A percentile compares a stretch with the other conserved stretches of the same genome.
phyloP scores from a whole-genome alignment of 2,888 invertebrate genomes.

The Andrena bucephala region DNA sequence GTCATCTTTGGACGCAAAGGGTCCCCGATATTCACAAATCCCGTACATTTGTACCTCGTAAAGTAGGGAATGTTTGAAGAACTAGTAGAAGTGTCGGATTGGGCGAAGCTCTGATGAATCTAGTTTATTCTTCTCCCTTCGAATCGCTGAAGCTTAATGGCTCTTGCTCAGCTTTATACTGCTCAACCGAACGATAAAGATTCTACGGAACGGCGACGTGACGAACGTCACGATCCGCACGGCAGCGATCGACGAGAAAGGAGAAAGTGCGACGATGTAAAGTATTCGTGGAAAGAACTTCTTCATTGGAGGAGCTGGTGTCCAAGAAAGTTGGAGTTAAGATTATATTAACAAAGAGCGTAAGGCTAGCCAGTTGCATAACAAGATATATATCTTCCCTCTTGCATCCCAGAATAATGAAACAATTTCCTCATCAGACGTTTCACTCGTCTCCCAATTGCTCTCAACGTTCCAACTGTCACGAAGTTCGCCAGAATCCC shows the following conservation, averaged over 20 bases:
- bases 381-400: no score
- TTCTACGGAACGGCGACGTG: conserved; percentile 1
- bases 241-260: conserved; percentile 17
- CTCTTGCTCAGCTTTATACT: neutral
- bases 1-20: neutral
- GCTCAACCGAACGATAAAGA: neutral
- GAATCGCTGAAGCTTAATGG: neutral
- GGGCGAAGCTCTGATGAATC: neutral
- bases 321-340: neutral
- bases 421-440: no score
- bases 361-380: no score
- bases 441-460: neutral
- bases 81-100: neutral
- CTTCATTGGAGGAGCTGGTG: neutral
- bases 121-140: no score
- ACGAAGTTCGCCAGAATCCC: no score
- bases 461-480: neutral
- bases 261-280: conserved; percentile 11
- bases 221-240: conserved; percentile 1
- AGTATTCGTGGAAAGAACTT: conserved; percentile 12
- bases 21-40: neutral
- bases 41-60: neutral
- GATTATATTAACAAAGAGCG: no score
- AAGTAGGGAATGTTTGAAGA: neutral
- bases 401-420: no score